Base-by-base conservation (phyloP, 2,888 invertebrate genomes). In the Chydorus sphaericus region DNA sequence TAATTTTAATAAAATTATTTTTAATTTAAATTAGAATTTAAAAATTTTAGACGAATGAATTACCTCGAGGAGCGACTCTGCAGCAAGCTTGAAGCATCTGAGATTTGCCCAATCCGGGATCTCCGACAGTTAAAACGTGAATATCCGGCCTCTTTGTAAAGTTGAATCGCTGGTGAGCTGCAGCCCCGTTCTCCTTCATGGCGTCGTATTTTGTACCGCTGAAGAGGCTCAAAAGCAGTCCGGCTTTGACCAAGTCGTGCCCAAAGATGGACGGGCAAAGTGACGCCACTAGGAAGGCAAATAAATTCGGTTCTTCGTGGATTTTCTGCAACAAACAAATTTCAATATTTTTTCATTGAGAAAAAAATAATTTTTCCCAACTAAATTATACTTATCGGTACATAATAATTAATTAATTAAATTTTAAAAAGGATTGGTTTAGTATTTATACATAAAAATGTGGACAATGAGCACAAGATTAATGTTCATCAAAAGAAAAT, bases 191-290 rank as follows among this genome's bases (percentile, higher is more conserved):
- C 8, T 39, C 20, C n/a, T n/a, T n/a, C n/a, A n/a, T n/a, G n/a
- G n/a, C n/a, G n/a, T n/a, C n/a, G n/a, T n/a, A n/a, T n/a, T n/a
- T n/a, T n/a, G n/a, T n/a, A 6, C 92, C 93, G 0, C 93, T 91
- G 66, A 94, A 82, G 4, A 96, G 73, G 2, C 83, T 82, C 20
- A 94, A 72, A 11, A 92, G 66, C 2, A 92, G 73, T 0, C 54
- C 93, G 7, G 92, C 89, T 71, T 96, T 96, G 0, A 92, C 83
- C 61, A 91, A 75, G 69, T 93, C 91, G 67, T 93, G 88, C 0
- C 96, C 94, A 70, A 85, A 92, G 65, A 96, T 90, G 29, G 81
- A 76, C 0, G 94, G 94, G 62, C 92, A 92, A 4, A 96, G 71
- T 0, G 94, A 94, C 61, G 86, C 82, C 0, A 93, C 85, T 11